phyloP scores from a whole-genome alignment of 2,888 invertebrate species.

The Brenthis hecate region DNA sequence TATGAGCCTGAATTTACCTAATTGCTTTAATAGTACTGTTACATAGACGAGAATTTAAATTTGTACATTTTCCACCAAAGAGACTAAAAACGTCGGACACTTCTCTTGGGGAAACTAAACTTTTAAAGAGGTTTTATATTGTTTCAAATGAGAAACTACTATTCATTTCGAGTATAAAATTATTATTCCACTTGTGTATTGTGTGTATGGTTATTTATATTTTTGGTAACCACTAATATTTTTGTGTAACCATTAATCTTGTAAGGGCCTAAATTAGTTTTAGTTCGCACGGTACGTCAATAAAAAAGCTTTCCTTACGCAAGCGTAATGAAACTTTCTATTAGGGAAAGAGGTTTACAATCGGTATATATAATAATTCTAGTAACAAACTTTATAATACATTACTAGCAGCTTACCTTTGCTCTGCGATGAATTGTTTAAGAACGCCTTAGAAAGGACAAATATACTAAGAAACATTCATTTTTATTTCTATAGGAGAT shows the following conservation, averaged over 20 bases:
- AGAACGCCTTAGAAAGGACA: too few species aligned
- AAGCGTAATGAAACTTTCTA: too few species aligned
- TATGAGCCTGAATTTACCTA: conserved; percentile 58
- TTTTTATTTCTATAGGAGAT: too few species aligned
- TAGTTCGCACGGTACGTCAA: too few species aligned
- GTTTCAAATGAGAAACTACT: neutral
- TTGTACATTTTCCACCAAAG: conserved; percentile 13
- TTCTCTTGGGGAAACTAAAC: conserved; percentile 13
- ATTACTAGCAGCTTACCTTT: too few species aligned
- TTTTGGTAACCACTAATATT: neutral
- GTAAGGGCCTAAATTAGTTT: too few species aligned
- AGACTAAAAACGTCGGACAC: conserved; percentile 1
- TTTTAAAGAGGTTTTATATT: conserved; percentile 9
- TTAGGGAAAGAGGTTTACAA: too few species aligned
- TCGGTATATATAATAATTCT: too few species aligned
- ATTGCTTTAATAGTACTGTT: conserved; percentile 53
- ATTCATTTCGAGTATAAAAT: neutral
- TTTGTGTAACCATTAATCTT: neutral
- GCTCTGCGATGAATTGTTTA: too few species aligned
- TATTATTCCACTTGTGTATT: neutral
- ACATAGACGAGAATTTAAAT: conserved; percentile 26
- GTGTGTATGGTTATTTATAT: neutral
- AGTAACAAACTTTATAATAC: too few species aligned
- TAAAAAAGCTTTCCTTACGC: too few species aligned
- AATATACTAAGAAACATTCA: too few species aligned